Conservation (phyloP, 2,113 vertebrate genomes). For the Percopsis transmontana region DNA sequence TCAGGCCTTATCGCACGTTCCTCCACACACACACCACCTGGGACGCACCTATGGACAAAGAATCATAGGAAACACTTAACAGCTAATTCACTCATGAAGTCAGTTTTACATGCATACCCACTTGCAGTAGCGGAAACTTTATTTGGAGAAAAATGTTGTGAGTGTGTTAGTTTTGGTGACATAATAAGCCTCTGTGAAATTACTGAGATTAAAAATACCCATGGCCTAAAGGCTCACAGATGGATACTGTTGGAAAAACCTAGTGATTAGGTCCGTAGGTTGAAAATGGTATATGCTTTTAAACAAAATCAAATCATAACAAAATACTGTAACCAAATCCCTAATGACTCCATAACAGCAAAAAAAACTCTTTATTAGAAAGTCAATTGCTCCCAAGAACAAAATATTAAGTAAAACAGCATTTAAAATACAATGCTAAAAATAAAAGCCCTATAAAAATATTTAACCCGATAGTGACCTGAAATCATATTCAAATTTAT, state of each 20-base stretch:
- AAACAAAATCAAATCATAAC: slow-evolving; percentile 47
- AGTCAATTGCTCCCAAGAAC: slow-evolving; percentile 9
- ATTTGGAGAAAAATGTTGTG: slow-evolving; percentile 48
- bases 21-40: slow-evolving; percentile 1
- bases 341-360: slow-evolving; percentile 47
- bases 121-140: slow-evolving; percentile 36
- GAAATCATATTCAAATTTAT: too few species aligned
- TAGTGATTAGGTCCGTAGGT: slow-evolving; percentile 67
- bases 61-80: slow-evolving; percentile 2
- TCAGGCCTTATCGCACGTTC: slow-evolving; percentile 54
- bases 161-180: slow-evolving; percentile 22
- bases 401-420: slow-evolving; percentile 25
- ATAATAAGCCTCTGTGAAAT: slow-evolving; percentile 60
- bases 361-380: slow-evolving; percentile 44
- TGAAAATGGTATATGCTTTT: slow-evolving; percentile 54
- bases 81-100: slow-evolving; percentile 41
- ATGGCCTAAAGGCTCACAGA: slow-evolving; percentile 63
- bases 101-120: slow-evolving; percentile 17
- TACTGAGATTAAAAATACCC: slow-evolving; percentile 57
- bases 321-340: slow-evolving; percentile 31
- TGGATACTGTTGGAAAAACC: slow-evolving; percentile 59
- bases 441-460: not conserved
- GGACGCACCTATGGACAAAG: slow-evolving; percentile 53
- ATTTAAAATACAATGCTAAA: slow-evolving; percentile 12
- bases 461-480: too few species aligned